A percentile compares a stretch with the other conserved stretches of the same genome.
Evolutionary conservation across 2,797 vertebrate genomes (phyloP).

Genomic region (Melanotaenia boesemani): DNA sequence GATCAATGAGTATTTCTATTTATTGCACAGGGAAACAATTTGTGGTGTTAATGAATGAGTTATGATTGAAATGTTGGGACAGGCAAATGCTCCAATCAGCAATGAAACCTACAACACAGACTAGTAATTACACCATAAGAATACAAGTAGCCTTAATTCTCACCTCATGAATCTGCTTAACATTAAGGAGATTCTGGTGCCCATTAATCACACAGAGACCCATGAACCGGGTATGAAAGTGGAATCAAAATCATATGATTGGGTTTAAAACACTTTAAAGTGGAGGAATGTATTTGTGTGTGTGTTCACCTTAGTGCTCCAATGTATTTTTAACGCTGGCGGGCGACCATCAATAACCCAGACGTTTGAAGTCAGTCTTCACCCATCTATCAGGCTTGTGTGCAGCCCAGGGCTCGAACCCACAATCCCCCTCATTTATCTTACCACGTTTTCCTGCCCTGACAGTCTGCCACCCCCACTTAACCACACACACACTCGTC

Average conservation of each 20-base stretch:
- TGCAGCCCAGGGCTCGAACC: constrained; percentile 72
- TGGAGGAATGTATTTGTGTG: constrained; percentile 18
- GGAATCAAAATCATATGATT: background rate
- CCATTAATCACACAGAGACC: background rate
- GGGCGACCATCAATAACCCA: constrained; percentile 77
- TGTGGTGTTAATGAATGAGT: background rate
- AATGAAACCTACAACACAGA: background rate
- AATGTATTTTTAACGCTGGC: constrained; percentile 65
- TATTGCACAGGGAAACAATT: background rate
- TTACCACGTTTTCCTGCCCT: constrained; percentile 62
- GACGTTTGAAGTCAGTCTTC: constrained; percentile 73
- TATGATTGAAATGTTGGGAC: background rate
- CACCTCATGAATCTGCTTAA: background rate
- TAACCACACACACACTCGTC: constrained; percentile 32
- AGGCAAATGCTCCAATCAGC: background rate
- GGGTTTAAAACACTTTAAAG: constrained; percentile 32
- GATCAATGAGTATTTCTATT: background rate
- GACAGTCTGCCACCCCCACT: constrained; percentile 62
- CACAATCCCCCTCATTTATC: constrained; percentile 70
- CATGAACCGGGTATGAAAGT: background rate
- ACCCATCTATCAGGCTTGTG: constrained; percentile 75
- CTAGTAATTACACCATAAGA: rapidly evolving
- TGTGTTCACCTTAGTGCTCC: constrained; percentile 49
- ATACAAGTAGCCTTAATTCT: background rate
- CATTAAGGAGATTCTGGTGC: too few relatives aligned